Conservation (phyloP, 64 coral and sea anemone species). For the Pocillopora verrucosa region DNA sequence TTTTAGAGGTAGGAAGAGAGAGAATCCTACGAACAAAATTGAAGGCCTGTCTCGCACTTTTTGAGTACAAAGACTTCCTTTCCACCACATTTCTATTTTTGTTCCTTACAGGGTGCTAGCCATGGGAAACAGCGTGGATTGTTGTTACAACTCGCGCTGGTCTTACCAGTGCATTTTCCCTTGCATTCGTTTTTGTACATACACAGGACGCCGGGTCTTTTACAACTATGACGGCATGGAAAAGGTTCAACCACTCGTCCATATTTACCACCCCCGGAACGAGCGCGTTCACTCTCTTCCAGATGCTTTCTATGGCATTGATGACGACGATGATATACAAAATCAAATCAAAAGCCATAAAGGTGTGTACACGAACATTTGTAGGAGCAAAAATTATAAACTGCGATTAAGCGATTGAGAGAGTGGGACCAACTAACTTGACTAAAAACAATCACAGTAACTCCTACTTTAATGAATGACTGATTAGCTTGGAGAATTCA, state of each 20-base stretch:
- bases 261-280: constrained; percentile 21
- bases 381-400: not conserved
- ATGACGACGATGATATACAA: constrained; percentile 18
- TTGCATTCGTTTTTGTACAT: constrained; percentile 66
- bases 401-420: too few relatives aligned
- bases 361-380: constrained; percentile 13
- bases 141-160: constrained; percentile 50
- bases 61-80: too few relatives aligned
- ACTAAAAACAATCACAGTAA: not conserved
- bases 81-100: not conserved
- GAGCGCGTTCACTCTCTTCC: constrained; percentile 25
- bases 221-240: constrained; percentile 73
- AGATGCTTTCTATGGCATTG: not conserved
- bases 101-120: not conserved
- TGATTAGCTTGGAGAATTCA: too few relatives aligned
- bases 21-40: too few relatives aligned
- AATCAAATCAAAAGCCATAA: not conserved
- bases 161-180: constrained; percentile 60
- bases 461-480: not conserved
- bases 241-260: constrained; percentile 47
- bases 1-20: too few relatives aligned
- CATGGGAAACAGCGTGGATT: constrained; percentile 59
- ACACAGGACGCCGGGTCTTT: constrained; percentile 45
- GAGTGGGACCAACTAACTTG: too few relatives aligned
- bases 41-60: too few relatives aligned